Evolutionary conservation across 1,140 invertebrate genomes (phyloP).

Genomic region (Bombus waltoni): DNA sequence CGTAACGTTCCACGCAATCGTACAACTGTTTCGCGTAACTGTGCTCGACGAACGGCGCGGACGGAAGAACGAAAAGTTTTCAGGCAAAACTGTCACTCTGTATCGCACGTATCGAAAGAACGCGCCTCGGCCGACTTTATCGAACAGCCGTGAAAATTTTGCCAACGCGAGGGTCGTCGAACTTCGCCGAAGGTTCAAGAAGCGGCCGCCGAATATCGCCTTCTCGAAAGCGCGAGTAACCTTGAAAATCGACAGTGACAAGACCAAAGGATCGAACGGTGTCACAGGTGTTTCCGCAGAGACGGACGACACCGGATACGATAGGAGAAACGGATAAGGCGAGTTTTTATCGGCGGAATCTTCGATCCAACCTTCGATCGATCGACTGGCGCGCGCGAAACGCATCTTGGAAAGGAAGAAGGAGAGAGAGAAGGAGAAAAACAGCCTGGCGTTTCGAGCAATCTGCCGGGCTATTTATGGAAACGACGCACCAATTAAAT

Average conservation of each 20-base stretch:
- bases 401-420: background rate
- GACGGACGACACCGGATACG: background rate
- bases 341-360: conserved; percentile 1
- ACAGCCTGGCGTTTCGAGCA: background rate
- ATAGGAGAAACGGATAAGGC: background rate
- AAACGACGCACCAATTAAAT: conserved; percentile 49
- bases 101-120: too few species aligned
- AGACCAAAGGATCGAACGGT: background rate
- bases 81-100: too few species aligned
- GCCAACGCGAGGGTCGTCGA: too few species aligned
- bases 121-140: too few species aligned
- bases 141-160: too few species aligned
- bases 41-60: too few species aligned
- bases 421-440: background rate
- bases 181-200: too few species aligned
- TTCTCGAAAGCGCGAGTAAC: background rate
- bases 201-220: too few species aligned
- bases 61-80: too few species aligned
- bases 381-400: background rate
- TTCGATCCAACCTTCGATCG: conserved; percentile 6
- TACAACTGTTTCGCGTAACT: too few species aligned
- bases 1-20: too few species aligned
- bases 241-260: conserved; percentile 14
- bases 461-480: conserved; percentile 48
- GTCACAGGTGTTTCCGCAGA: conserved; percentile 20